Evolutionary conservation across 2,797 vertebrate genomes (phyloP).

Genomic region (Artibeus lituratus): DNA sequence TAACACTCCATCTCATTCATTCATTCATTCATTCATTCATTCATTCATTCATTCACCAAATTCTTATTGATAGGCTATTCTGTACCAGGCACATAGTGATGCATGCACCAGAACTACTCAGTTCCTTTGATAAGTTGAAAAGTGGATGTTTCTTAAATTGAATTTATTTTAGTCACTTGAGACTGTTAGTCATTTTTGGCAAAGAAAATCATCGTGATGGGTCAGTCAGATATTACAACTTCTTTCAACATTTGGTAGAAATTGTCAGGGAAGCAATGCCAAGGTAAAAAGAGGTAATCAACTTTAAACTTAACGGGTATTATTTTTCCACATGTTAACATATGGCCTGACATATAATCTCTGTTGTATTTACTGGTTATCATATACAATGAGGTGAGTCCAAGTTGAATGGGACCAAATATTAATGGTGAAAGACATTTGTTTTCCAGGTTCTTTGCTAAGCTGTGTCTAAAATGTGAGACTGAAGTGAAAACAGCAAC

Average conservation of each 20-base stretch:
- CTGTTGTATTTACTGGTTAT: neutral
- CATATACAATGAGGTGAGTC: neutral
- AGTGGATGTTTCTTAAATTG: neutral
- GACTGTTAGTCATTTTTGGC: slow-evolving; percentile 42
- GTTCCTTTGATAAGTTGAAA: neutral
- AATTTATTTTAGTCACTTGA: neutral
- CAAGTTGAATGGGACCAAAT: neutral
- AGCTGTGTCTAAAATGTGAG: neutral
- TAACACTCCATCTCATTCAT: no score
- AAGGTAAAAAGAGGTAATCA: neutral
- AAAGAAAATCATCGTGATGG: slow-evolving; percentile 47
- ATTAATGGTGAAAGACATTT: neutral
- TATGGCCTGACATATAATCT: neutral
- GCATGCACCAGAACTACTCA: neutral
- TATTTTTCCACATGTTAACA: neutral
- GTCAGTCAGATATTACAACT: slow-evolving; percentile 29
- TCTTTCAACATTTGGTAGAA: slow-evolving; percentile 32
- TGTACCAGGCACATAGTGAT: neutral
- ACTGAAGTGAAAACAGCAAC: neutral
- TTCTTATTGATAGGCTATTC: neutral
- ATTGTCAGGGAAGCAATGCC: neutral
- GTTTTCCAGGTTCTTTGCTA: neutral
- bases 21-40: neutral
- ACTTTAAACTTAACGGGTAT: neutral
- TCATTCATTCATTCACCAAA: neutral